Evolutionary conservation across 1,140 invertebrate species (phyloP), one percentile per base, ranked within the genome.

Genomic region (Anthonomus grandis): DNA sequence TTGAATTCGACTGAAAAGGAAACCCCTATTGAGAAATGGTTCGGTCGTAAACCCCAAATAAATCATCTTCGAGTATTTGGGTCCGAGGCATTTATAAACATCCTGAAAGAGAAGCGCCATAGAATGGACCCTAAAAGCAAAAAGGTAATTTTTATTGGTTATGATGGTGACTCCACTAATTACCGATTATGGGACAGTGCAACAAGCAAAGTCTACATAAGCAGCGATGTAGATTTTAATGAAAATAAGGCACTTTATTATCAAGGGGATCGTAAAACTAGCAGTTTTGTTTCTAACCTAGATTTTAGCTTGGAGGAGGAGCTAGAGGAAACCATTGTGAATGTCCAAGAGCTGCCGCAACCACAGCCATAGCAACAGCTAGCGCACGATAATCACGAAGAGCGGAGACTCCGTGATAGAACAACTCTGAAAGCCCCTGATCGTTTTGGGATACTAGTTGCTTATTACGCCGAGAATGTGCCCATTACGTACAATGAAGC

Each of bases 191-290:
- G 21, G 12, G 18, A 51, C 17, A 37, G 8, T 17, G 13, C 8
- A 13, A 22, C 2, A 39, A 4, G 27, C 4, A 22, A 44, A 44
- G 25, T 53, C 9, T 15, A 42, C 15, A 37, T 53, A 6, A 53
- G 37, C 18, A 51, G 50, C 10, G 38, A 53, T 53, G 38, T 44
- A 9, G 50, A 37, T 3, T 25, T 44, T 2, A 31, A 21, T 19
- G 37, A 53, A 45, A 21, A 34, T 13, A 34, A 34, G 10, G 31
- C 10, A 34, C 10, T 12, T 34, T 12, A 34, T 34, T 13, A 34
- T 34, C 31, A 34, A 34, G 10, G 15, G 10, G 31, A 34, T 34
- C 10, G 10, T 34, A n/a, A n/a, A n/a, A n/a, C n/a, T n/a, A n/a
- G 31, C 10, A 12, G 31, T 2, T 34, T 34, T 34, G 31, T 13